A percentile compares a stretch with the other conserved stretches of the same genome.
Evolutionary conservation across 2,888 invertebrate species (phyloP).

Genomic region (Lycaena phlaeas): DNA sequence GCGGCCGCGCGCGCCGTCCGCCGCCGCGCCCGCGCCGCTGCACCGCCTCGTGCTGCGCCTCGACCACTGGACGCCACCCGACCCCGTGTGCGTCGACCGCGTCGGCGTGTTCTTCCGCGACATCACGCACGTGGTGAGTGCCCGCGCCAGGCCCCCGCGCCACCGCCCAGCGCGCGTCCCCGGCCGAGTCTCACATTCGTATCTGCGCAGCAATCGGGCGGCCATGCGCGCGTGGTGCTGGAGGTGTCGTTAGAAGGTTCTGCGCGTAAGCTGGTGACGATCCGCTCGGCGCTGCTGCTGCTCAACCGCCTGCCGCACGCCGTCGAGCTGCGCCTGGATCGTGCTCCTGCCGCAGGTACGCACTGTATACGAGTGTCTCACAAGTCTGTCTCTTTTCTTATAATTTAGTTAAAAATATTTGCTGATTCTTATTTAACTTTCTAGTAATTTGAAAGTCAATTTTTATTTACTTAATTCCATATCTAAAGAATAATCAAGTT

Average conservation of each 20-base stretch:
- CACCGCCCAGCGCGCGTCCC: too few species aligned
- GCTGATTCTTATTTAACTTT: too few species aligned
- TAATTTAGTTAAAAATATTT: too few species aligned
- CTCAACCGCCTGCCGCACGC: constrained; percentile 82
- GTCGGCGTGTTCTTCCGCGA: constrained; percentile 94
- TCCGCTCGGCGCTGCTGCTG: constrained; percentile 90
- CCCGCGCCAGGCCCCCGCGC: too few species aligned
- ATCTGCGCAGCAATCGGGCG: constrained; percentile 53
- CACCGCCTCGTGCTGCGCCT: constrained; percentile 92
- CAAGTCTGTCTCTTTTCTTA: too few species aligned
- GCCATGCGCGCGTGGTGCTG: constrained; percentile 87
- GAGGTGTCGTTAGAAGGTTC: constrained; percentile 94
- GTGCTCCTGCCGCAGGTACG: constrained; percentile 37
- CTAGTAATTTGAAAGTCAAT: too few species aligned
- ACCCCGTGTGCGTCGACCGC: constrained; percentile 94
- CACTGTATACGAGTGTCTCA: constrained; percentile 10
- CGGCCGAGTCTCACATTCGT: too few species aligned
- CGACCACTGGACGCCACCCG: constrained; percentile 89
- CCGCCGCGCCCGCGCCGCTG: constrained; percentile 81
- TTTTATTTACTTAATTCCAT: too few species aligned
- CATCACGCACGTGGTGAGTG: constrained; percentile 41
- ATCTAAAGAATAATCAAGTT: too few species aligned
- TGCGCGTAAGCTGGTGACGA: constrained; percentile 92
- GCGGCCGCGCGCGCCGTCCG: constrained; percentile 79
- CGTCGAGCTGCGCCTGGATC: constrained; percentile 66